Conservation (phyloP, 2,888 invertebrate genomes). For the Ceratothoa steindachneri region DNA sequence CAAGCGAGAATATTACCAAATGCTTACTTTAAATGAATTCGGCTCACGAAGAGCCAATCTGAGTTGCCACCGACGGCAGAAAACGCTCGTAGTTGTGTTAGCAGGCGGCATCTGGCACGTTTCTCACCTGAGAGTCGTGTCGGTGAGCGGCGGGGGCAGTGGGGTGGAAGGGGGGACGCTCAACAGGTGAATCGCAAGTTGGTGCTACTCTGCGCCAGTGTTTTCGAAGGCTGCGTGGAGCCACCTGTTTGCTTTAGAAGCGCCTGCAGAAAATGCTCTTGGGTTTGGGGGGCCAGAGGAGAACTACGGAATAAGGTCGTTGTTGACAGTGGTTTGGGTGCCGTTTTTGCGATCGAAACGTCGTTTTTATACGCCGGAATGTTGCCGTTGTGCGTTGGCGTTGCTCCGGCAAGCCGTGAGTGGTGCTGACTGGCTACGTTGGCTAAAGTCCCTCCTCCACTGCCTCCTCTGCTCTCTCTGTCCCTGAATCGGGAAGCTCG, state of each 20-base stretch:
- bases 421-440: background rate
- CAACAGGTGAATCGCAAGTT: conserved; percentile 8
- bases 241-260: background rate
- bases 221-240: background rate
- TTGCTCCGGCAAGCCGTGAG: background rate
- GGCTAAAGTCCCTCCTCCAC: background rate
- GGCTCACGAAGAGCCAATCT: too few relatives aligned
- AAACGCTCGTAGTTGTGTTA: too few relatives aligned
- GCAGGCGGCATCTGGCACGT: background rate
- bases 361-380: background rate
- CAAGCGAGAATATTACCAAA: too few relatives aligned
- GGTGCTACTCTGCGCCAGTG: conserved; percentile 1
- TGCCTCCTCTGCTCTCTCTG: conserved; percentile 1
- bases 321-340: too few relatives aligned
- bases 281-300: background rate
- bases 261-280: background rate
- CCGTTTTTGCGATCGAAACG: too few relatives aligned
- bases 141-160: background rate
- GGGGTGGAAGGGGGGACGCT: background rate
- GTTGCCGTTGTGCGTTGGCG: background rate
- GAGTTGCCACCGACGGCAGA: too few relatives aligned
- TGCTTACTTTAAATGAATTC: too few relatives aligned
- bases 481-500: background rate
- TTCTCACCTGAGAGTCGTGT: background rate
- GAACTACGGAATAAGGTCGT: background rate